A percentile compares a stretch with the other conserved stretches of the same genome.
Evolutionary conservation across 2,797 vertebrate genomes (phyloP).

Genomic region (Merluccius polli): DNA sequence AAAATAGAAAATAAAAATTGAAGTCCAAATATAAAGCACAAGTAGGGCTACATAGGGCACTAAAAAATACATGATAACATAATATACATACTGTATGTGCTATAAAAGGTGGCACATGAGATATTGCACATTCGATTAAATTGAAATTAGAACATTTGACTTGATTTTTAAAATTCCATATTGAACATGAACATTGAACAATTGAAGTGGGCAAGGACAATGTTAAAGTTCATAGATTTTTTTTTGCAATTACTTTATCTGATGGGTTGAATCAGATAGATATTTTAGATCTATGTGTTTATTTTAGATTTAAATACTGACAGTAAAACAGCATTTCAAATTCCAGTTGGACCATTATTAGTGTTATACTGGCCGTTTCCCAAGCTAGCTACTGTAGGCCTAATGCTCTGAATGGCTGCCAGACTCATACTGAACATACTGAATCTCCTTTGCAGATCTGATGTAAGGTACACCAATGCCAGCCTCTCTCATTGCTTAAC

Average conservation of each 20-base stretch:
- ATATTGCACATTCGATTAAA: not conserved
- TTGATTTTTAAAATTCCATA: not conserved
- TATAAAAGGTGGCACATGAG: too few species aligned
- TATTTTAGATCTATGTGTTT: not conserved
- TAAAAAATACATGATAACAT: too few species aligned
- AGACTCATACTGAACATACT: not conserved
- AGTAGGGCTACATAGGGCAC: not conserved
- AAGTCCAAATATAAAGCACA: not conserved
- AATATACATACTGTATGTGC: too few species aligned
- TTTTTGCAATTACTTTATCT: not conserved
- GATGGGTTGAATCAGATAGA: not conserved
- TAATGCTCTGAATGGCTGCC: not conserved
- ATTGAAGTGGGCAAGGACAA: not conserved
- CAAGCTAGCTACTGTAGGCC: not conserved
- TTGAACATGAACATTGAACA: not conserved
- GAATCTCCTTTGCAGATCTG: slow-evolving; percentile 12
- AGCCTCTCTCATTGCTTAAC: slow-evolving; percentile 46
- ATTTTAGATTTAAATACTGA: not conserved
- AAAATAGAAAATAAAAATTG: not conserved
- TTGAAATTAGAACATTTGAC: too few species aligned
- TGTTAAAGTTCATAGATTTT: too few species aligned
- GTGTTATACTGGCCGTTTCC: not conserved
- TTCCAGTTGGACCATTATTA: not conserved
- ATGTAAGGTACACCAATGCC: slow-evolving; percentile 49
- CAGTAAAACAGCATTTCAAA: not conserved